Evolutionary conservation across 2,888 invertebrate species (phyloP).

Genomic region (Drosophila mulleri): DNA sequence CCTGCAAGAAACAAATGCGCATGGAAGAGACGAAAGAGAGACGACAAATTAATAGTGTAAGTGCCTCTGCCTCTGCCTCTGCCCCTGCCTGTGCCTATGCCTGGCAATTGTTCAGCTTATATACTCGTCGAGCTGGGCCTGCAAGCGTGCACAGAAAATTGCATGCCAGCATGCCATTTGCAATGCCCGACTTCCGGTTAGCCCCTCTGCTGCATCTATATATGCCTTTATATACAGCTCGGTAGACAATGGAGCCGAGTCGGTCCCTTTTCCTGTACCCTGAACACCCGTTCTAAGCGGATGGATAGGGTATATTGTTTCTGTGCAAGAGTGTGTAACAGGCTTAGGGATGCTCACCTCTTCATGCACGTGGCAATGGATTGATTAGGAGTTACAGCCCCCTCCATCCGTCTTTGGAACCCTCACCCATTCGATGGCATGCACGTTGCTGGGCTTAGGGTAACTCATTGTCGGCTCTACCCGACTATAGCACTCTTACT

Average conservation of each 20-base stretch:
- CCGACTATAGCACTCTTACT: neutral
- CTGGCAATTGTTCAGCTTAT: conserved; percentile 63
- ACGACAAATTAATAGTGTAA: conserved; percentile 67
- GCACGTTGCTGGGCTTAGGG: neutral
- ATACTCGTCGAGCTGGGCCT: conserved; percentile 5
- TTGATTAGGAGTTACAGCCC: neutral
- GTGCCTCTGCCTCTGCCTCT: no score
- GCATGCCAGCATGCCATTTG: conserved; percentile 35
- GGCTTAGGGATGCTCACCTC: neutral
- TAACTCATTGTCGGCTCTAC: neutral
- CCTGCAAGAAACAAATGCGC: conserved; percentile 86
- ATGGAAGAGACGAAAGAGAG: conserved; percentile 23
- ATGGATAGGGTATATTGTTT: neutral
- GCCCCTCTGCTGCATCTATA: conserved; percentile 4
- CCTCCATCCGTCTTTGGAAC: no score
- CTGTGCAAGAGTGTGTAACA: neutral
- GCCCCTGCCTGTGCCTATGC: neutral
- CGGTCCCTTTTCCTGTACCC: neutral
- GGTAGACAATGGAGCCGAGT: conserved; percentile 59
- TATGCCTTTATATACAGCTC: conserved; percentile 8
- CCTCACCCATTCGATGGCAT: no score
- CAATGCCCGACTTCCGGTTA: conserved; percentile 13
- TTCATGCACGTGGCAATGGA: neutral
- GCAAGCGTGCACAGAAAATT: conserved; percentile 12
- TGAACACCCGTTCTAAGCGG: neutral